phyloP scores from a whole-genome alignment of 2,888 invertebrate species.

The Agrochola litura region DNA sequence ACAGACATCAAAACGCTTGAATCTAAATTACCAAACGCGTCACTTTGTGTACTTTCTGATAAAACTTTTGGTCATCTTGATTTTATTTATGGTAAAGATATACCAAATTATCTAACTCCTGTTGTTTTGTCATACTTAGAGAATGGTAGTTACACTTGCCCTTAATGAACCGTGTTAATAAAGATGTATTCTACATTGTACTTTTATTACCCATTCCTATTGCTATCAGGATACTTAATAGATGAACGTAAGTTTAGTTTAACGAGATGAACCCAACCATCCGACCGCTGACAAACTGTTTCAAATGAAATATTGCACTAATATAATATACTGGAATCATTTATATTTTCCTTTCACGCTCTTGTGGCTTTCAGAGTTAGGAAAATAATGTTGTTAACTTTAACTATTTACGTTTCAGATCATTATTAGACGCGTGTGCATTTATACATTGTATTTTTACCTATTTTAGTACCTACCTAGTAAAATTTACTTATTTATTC shows the following conservation, averaged over 20 bases:
- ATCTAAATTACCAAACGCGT: conserved; percentile 55
- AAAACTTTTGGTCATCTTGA: conserved; percentile 71
- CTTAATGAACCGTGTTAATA: conserved; percentile 28
- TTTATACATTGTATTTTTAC: not conserved
- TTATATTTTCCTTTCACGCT: conserved; percentile 34
- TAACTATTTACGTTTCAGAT: conserved; percentile 19
- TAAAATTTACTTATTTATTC: not conserved
- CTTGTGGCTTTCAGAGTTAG: conserved; percentile 22
- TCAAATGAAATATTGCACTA: conserved; percentile 48
- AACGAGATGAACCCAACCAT: conserved; percentile 41
- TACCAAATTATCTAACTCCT: conserved; percentile 68
- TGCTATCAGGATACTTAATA: conserved; percentile 15
- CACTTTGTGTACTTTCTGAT: conserved; percentile 68
- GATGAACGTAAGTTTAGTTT: conserved; percentile 18
- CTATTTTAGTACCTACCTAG: no score
- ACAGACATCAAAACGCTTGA: conserved; percentile 63
- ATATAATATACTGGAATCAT: conserved; percentile 16
- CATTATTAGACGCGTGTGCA: not conserved
- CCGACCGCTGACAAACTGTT: conserved; percentile 42
- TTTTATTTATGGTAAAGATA: conserved; percentile 70
- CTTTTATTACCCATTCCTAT: conserved; percentile 23
- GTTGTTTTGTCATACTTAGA: conserved; percentile 62
- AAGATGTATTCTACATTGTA: not conserved
- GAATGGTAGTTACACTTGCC: conserved; percentile 57
- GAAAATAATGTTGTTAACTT: conserved; percentile 14